These are phyloP conservation scores for Pipa parva DNA, from an alignment of 2,113 vertebrate species.

Conservation along the genomic window DNA sequence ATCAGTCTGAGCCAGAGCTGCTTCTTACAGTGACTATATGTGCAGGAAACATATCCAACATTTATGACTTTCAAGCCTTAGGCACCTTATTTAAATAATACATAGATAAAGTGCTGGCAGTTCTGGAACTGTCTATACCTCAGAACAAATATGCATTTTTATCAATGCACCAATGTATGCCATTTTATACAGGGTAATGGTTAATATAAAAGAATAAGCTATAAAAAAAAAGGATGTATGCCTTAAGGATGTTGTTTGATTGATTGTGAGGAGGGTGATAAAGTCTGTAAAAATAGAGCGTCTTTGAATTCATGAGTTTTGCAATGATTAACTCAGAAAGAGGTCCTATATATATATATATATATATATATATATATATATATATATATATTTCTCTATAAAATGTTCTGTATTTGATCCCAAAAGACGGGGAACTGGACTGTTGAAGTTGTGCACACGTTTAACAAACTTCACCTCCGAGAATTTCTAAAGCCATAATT, in stretches of 20 bases:
- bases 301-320: no score
- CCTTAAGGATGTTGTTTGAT: background rate
- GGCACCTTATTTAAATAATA: background rate
- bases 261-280: background rate
- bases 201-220: background rate
- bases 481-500: no score
- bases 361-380: no score
- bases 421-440: no score
- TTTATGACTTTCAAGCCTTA: constrained; percentile 13
- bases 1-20: background rate
- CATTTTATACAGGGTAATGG: background rate
- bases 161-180: background rate
- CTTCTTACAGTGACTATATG: background rate
- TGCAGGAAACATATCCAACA: background rate
- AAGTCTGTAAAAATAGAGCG: background rate
- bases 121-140: background rate
- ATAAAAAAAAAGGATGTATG: background rate
- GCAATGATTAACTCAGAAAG: no score
- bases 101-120: background rate
- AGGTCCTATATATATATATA: no score
- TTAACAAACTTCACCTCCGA: no score
- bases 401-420: no score
- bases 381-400: no score
- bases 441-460: no score
- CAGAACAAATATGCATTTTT: background rate